These are phyloP conservation scores for Actinia equina DNA, from an alignment of 64 coral and sea anemone genomes.

Conservation along the genomic window DNA sequence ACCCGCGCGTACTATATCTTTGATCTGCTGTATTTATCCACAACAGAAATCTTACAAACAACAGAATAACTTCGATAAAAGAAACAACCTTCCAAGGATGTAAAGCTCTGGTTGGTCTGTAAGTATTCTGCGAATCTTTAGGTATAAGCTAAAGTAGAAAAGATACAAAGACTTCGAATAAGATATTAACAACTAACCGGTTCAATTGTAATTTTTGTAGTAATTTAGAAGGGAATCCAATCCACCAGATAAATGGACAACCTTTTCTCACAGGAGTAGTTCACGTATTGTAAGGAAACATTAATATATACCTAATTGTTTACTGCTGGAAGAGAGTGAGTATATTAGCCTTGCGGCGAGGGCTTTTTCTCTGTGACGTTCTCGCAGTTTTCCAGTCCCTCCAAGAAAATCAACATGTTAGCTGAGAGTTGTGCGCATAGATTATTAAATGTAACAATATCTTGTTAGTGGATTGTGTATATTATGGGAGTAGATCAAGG, in stretches of 20 bases:
- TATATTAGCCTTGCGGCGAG: not conserved
- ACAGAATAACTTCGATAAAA: not conserved
- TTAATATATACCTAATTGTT: not conserved
- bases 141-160: no score
- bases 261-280: not conserved
- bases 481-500: no score
- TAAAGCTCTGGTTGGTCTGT: not conserved
- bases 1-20: not conserved
- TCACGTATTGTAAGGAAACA: not conserved
- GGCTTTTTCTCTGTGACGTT: not conserved
- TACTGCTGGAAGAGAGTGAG: not conserved
- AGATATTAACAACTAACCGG: no score
- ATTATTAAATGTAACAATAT: not conserved
- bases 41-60: not conserved
- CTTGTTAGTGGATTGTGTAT: no score
- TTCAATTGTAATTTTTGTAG: not conserved
- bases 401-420: no score
- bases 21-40: not conserved
- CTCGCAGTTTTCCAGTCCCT: no score
- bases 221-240: conserved; percentile 3
- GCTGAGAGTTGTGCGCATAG: no score
- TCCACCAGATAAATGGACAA: not conserved
- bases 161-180: no score
- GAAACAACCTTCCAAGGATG: not conserved
- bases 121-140: not conserved